Evolutionary conservation across 2,113 vertebrate genomes (phyloP).

Genomic region (Probosciger aterrimus): DNA sequence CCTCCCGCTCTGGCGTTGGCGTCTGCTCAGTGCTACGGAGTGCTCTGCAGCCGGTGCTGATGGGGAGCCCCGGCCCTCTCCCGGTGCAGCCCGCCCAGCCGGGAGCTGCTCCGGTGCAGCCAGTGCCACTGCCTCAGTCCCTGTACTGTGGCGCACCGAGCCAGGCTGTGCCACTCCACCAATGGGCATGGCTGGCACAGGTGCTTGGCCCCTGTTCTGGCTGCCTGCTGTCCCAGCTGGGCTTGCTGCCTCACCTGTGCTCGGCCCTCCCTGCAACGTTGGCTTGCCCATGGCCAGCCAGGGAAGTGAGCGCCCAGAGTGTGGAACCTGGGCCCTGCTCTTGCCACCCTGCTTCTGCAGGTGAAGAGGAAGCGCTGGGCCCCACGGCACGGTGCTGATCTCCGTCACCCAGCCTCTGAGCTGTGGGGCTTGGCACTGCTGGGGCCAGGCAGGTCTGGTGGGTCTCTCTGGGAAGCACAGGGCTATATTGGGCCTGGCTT

Average conservation of each 20-base stretch:
- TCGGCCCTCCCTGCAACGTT: rapidly evolving
- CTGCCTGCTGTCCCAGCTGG: background rate
- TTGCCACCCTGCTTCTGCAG: background rate
- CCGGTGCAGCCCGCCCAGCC: background rate
- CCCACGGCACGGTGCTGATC: background rate
- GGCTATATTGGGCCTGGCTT: background rate
- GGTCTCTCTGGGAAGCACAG: rapidly evolving
- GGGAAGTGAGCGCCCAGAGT: rapidly evolving
- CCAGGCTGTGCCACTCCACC: background rate
- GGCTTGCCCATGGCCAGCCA: background rate
- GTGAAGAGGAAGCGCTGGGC: background rate
- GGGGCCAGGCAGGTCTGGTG: background rate
- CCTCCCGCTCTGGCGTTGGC: background rate
- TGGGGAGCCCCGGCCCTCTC: background rate
- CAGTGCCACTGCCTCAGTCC: background rate
- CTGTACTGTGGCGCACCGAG: background rate
- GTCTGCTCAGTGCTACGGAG: background rate
- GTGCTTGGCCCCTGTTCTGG: rapidly evolving
- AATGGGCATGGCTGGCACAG: background rate
- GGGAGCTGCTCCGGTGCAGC: background rate
- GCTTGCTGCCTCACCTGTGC: background rate
- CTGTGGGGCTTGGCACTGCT: rapidly evolving
- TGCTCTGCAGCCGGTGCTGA: background rate
- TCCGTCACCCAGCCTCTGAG: rapidly evolving
- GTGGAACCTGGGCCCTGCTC: background rate